Conservation (phyloP, 1,140 invertebrate genomes). For the Drosophila ananassae region DNA sequence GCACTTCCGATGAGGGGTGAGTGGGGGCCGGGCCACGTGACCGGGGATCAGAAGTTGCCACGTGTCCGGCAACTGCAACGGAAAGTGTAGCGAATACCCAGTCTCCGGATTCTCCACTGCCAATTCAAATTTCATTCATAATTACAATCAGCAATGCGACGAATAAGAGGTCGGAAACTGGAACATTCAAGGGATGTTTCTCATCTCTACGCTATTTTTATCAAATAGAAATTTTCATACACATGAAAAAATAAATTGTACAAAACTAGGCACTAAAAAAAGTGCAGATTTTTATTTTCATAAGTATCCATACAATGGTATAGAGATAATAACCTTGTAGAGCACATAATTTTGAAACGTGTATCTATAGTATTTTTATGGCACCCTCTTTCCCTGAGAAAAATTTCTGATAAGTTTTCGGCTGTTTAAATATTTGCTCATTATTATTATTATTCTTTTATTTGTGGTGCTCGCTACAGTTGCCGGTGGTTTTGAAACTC, state of each 20-base stretch:
- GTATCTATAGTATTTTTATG: neutral
- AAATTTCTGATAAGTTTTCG: slow-evolving; percentile 6
- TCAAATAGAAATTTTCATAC: neutral
- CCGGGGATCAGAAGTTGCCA: slow-evolving; percentile 40
- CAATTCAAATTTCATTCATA: slow-evolving; percentile 81
- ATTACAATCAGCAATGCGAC: slow-evolving; percentile 60
- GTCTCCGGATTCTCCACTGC: slow-evolving; percentile 29
- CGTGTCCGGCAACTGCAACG: slow-evolving; percentile 46
- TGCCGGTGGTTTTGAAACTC: slow-evolving; percentile 60
- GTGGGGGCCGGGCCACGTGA: slow-evolving; percentile 51
- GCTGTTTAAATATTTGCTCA: slow-evolving; percentile 75
- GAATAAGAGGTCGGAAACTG: slow-evolving; percentile 12
- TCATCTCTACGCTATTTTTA: neutral
- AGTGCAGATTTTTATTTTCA: no score
- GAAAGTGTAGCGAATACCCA: slow-evolving; percentile 45
- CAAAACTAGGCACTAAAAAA: no score
- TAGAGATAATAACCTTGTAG: no score
- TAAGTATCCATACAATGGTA: no score
- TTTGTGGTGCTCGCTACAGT: slow-evolving; percentile 41
- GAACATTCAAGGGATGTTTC: slow-evolving; percentile 5
- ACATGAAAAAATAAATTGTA: neutral
- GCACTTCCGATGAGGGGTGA: slow-evolving; percentile 66
- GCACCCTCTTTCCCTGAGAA: neutral
- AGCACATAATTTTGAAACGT: neutral
- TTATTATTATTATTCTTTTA: slow-evolving; percentile 75